Evolutionary conservation across 2,797 vertebrate genomes (phyloP), one percentile per base, ranked within the genome.

Genomic region (Acanthiza pusilla): DNA sequence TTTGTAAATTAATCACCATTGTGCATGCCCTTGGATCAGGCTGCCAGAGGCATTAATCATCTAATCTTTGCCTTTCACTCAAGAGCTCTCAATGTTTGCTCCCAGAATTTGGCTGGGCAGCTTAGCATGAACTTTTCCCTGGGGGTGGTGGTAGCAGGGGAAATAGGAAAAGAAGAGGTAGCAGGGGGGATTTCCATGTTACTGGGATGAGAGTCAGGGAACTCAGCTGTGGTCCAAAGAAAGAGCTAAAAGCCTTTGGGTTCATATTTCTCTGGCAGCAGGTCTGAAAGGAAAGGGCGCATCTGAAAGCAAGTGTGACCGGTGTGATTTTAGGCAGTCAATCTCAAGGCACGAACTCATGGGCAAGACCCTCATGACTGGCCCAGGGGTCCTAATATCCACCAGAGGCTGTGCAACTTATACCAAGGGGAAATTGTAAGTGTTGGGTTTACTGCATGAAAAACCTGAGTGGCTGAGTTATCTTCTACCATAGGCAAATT

Each of bases 1-100:
- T 93, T 94, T 96, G 93, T 96, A 97, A 96, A 97, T 97, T 97
- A 97, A 97, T 97, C 97, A 97, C 91, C 89, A 96, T 93, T 96
- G 96, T 95, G 89, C 81, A 82, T 92, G 94, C 82, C 95, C 92
- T 93, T 96, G 86, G 89, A 96, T 95, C 96, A 93, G 85, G 58
- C 86, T 97, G 96, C 92, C 81, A 95, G 85, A 93, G 88, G 71
- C 92, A 97, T 97, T 97, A 97, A 97, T 97, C 94, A 96, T 94
- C 84, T 88, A 94, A 97, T 96, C 85, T 97, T 92, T 94, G 90
- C 80, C 91, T 97, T 97, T 97, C 91, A 93, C 82, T 97, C 18
- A 47, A 95, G 57, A 93, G 71, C 45, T 88, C 76, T 94, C 67
- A 74, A 10, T 79, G 68, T 90, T 93, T 79, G 80, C 40, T 85